Evolutionary conservation across 2,113 vertebrate genomes (phyloP).

Genomic region (Sciurus niger): DNA sequence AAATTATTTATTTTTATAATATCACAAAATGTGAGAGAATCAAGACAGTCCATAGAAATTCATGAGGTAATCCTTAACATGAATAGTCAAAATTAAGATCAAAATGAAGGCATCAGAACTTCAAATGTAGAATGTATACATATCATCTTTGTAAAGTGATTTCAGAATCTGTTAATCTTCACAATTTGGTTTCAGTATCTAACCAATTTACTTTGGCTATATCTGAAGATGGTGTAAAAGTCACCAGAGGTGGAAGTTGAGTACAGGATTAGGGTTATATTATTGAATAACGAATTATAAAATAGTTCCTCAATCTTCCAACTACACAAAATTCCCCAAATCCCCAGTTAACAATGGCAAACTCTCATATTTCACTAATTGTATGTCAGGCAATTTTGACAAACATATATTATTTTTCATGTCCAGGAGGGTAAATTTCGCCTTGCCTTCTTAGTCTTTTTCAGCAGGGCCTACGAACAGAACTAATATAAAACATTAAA

Average conservation of each 20-base stretch:
- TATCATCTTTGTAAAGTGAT: not conserved
- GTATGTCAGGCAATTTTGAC: not conserved
- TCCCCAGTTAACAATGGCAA: not conserved
- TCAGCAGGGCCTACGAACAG: not conserved
- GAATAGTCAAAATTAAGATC: not conserved
- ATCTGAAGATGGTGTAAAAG: not conserved
- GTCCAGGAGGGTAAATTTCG: not conserved
- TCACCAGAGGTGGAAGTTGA: not conserved
- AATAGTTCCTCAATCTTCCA: not conserved
- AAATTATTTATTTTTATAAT: not conserved
- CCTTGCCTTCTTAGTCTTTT: not conserved
- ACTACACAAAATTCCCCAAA: not conserved
- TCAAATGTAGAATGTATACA: not conserved
- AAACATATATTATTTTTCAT: not conserved
- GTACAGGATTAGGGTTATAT: not conserved
- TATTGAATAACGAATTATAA: slow-evolving; percentile 11
- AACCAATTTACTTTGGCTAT: not conserved
- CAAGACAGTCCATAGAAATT: not conserved
- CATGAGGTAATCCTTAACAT: not conserved
- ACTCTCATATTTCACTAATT: not conserved
- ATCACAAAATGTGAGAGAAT: not conserved
- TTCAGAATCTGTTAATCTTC: not conserved
- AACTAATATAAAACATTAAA: not conserved
- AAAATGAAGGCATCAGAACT: not conserved
- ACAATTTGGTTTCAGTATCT: not conserved